These are phyloP conservation scores for Omphaloscelis lunosa DNA, from an alignment of 2,888 invertebrate species.

Conservation along the genomic window DNA sequence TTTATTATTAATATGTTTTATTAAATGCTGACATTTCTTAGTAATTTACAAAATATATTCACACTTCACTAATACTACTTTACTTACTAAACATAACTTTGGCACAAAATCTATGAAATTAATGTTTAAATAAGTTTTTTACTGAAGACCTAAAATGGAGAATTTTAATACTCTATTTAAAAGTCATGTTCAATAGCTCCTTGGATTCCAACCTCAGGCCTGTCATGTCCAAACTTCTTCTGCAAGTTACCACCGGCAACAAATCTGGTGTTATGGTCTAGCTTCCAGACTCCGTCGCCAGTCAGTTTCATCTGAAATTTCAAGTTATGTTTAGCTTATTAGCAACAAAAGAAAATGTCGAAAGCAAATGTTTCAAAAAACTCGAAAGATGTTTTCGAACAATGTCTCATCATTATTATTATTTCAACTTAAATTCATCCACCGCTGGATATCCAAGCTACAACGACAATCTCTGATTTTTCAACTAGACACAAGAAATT, in stretches of 20 bases:
- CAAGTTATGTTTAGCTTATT: background rate
- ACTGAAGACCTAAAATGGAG: background rate
- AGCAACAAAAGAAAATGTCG: background rate
- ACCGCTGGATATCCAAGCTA: background rate
- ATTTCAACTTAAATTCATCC: background rate
- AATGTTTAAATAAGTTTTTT: background rate
- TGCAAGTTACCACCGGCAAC: conserved; percentile 72
- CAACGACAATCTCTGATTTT: background rate
- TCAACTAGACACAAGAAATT: background rate
- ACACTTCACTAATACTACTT: background rate
- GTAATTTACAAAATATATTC: conserved; percentile 13
- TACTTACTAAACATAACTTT: background rate
- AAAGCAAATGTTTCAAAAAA: background rate
- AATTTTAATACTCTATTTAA: conserved; percentile 1
- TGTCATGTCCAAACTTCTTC: conserved; percentile 70
- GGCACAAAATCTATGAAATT: background rate
- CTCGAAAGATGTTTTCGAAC: no score
- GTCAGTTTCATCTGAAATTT: conserved; percentile 69
- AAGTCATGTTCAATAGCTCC: conserved; percentile 70
- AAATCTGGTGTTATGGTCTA: conserved; percentile 73
- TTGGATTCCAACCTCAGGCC: conserved; percentile 71
- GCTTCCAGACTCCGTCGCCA: conserved; percentile 75
- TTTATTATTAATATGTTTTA: background rate
- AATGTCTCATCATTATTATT: background rate
- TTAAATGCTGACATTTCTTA: background rate